A percentile compares a stretch with the other conserved stretches of the same genome.
These are phyloP conservation scores for Callimorpha dominula DNA, from an alignment of 2,888 invertebrate genomes.

Conservation along the genomic window DNA sequence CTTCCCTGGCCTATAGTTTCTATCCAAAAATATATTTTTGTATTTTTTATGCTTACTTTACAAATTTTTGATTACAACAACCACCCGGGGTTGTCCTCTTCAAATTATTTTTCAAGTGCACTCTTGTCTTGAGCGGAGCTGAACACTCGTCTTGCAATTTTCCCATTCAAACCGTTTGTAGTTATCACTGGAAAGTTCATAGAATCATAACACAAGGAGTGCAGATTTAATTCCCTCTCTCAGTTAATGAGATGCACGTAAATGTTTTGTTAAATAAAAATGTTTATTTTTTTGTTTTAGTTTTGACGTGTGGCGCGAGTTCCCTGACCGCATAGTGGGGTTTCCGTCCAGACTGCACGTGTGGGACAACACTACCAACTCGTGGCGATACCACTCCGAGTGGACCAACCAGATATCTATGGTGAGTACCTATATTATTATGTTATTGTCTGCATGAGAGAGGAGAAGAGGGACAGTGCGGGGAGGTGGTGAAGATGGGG, in stretches of 20 bases:
- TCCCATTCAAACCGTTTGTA: not conserved
- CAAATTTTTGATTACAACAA: not conserved
- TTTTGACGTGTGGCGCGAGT: slow-evolving; percentile 97
- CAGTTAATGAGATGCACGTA: no score
- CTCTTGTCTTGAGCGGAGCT: not conserved
- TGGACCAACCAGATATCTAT: slow-evolving; percentile 91
- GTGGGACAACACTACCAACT: slow-evolving; percentile 95
- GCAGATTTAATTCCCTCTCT: no score
- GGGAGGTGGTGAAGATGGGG: no score
- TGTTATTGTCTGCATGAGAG: no score
- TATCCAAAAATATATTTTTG: not conserved
- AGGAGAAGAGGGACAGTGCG: no score
- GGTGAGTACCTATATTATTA: slow-evolving; percentile 4
- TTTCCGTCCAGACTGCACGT: slow-evolving; percentile 98
- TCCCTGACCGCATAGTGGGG: slow-evolving; percentile 98
- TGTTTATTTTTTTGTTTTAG: slow-evolving; percentile 61
- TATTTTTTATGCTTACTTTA: not conserved
- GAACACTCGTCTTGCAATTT: not conserved
- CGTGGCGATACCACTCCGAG: slow-evolving; percentile 98
- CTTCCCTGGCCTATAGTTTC: not conserved
- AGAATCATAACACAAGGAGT: no score
- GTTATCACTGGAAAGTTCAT: no score
- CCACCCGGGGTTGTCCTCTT: not conserved
- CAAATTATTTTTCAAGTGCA: not conserved
- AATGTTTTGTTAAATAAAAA: not conserved